phyloP scores from a whole-genome alignment of 2,113 vertebrate genomes.

The Pelecanus crispus region DNA sequence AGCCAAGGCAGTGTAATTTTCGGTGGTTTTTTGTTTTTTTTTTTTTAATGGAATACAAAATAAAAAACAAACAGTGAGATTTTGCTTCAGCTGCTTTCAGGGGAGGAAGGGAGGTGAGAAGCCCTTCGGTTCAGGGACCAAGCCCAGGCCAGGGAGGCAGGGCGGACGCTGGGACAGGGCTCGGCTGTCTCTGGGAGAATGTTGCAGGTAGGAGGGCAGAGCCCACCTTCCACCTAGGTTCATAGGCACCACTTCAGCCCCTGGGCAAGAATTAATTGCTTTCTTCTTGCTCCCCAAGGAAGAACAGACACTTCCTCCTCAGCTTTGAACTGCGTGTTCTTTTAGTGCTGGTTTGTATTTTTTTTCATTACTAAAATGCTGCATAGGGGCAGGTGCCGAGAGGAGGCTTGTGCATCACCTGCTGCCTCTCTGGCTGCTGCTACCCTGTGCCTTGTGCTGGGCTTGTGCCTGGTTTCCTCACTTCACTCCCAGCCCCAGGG shows the following conservation, averaged over 20 bases:
- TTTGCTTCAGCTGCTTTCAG: background rate
- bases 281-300: background rate
- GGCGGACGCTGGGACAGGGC: background rate
- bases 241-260: accelerated
- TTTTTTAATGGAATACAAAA: constrained; percentile 50
- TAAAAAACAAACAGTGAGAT: background rate
- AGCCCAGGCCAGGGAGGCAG: background rate
- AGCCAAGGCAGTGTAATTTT: background rate
- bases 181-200: background rate
- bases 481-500: background rate
- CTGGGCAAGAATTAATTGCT: background rate
- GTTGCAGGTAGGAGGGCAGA: background rate
- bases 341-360: background rate
- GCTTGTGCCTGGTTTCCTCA: background rate
- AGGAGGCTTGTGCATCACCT: background rate
- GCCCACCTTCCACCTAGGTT: background rate
- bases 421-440: background rate
- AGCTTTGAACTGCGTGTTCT: background rate
- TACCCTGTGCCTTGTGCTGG: background rate
- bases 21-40: background rate
- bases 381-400: background rate
- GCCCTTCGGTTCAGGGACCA: background rate
- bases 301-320: background rate
- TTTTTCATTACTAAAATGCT: background rate
- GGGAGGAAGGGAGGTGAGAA: background rate